Evolutionary conservation across 2,113 vertebrate species (phyloP).

Genomic region (Fukomys damarensis): DNA sequence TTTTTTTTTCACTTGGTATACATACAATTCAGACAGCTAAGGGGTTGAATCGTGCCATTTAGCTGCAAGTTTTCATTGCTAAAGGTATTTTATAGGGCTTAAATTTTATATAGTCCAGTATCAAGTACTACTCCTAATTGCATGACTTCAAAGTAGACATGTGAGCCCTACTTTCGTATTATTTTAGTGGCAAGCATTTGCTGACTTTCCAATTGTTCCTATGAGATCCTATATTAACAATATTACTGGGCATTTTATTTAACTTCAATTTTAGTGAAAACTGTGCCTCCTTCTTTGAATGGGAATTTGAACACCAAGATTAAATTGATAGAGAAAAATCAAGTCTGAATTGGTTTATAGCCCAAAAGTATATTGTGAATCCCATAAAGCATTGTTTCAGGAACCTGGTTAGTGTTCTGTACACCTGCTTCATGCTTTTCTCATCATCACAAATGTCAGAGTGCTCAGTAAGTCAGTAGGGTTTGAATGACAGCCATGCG

Average conservation of each 20-base stretch:
- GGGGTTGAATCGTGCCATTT: constrained; percentile 65
- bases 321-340: constrained; percentile 86
- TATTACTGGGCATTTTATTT: constrained; percentile 70
- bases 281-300: constrained; percentile 62
- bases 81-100: constrained; percentile 74
- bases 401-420: constrained; percentile 90
- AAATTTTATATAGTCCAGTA: constrained; percentile 80
- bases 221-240: constrained; percentile 64
- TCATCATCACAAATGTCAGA: constrained; percentile 89
- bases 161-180: constrained; percentile 56
- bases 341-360: constrained; percentile 86
- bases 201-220: constrained; percentile 62
- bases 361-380: constrained; percentile 87
- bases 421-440: constrained; percentile 90
- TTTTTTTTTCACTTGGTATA: constrained; percentile 81
- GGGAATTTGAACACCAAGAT: constrained; percentile 81
- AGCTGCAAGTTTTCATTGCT: constrained; percentile 77
- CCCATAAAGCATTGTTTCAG: constrained; percentile 89
- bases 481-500: constrained; percentile 89
- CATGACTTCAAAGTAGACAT: constrained; percentile 73
- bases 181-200: constrained; percentile 21
- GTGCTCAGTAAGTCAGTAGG: constrained; percentile 85
- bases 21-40: constrained; percentile 73
- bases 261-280: constrained; percentile 75
- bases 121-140: constrained; percentile 82